phyloP scores from a whole-genome alignment of 2,888 invertebrate species.

The Pediacus dermestoides region DNA sequence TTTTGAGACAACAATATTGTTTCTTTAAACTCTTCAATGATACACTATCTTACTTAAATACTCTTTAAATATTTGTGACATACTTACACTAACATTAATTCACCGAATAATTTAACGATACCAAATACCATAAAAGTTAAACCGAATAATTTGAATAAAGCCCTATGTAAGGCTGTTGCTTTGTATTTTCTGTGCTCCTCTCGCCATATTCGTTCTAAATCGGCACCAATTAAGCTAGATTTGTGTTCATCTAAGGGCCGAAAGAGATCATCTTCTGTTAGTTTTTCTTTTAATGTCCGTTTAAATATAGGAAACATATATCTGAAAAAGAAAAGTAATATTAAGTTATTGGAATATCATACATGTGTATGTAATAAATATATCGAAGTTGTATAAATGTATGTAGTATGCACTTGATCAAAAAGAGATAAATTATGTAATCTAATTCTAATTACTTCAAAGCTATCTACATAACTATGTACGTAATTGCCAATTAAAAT shows the following conservation, averaged over 20 bases:
- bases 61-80: no score
- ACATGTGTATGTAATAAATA: no score
- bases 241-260: slow-evolving; percentile 64
- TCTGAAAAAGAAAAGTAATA: slow-evolving; percentile 55
- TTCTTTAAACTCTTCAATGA: no score
- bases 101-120: slow-evolving; percentile 39
- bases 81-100: slow-evolving; percentile 45
- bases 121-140: slow-evolving; percentile 38
- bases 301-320: slow-evolving; percentile 75
- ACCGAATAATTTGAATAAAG: slow-evolving; percentile 39
- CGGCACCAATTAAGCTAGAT: slow-evolving; percentile 62
- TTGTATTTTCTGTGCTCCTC: slow-evolving; percentile 42
- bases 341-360: no score
- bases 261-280: slow-evolving; percentile 70
- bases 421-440: no score
- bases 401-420: no score
- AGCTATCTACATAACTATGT: no score
- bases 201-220: slow-evolving; percentile 56
- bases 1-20: no score
- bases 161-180: slow-evolving; percentile 40
- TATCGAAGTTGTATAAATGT: no score
- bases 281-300: slow-evolving; percentile 63
- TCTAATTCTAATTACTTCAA: no score
- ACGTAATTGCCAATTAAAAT: no score
- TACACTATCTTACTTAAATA: no score